A percentile compares a stretch with the other conserved stretches of the same genome.
These are phyloP conservation scores for Diprion similis DNA, from an alignment of 1,140 invertebrate species.

Conservation along the genomic window DNA sequence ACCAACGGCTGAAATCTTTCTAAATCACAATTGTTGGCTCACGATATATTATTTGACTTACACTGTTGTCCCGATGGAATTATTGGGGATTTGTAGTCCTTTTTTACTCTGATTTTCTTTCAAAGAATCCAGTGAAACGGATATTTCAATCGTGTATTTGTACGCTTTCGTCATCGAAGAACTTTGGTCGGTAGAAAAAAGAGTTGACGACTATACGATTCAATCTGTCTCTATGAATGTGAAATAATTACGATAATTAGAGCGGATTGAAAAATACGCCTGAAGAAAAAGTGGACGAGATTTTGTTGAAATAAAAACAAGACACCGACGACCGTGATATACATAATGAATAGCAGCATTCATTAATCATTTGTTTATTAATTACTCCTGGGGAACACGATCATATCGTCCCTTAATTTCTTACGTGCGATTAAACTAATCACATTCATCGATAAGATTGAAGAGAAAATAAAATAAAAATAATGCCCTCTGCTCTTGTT, in stretches of 20 bases:
- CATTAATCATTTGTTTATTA: constrained; percentile 43
- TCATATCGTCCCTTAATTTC: neutral
- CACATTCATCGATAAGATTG: neutral
- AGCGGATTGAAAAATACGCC: constrained; percentile 1
- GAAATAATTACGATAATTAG: neutral
- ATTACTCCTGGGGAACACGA: neutral
- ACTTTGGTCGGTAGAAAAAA: too few relatives aligned
- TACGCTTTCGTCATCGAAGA: too few relatives aligned
- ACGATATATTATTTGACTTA: too few relatives aligned
- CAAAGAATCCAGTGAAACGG: too few relatives aligned
- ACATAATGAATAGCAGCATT: constrained; percentile 34
- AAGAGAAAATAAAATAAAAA: neutral
- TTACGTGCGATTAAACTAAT: neutral
- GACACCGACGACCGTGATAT: constrained; percentile 24
- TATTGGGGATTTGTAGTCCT: too few relatives aligned
- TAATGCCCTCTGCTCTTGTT: neutral
- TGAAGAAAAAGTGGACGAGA: neutral
- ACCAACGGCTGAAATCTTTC: too few relatives aligned
- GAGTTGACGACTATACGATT: too few relatives aligned
- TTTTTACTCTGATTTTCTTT: too few relatives aligned
- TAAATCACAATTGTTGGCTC: too few relatives aligned
- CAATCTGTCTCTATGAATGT: neutral
- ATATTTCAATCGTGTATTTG: too few relatives aligned
- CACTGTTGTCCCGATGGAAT: too few relatives aligned
- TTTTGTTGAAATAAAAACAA: constrained; percentile 24